Percentiles rank a stretch among this genome's conserved stretches.
phyloP scores from a whole-genome alignment of 2,113 vertebrate species.

The Sarotherodon lohbergeri region DNA sequence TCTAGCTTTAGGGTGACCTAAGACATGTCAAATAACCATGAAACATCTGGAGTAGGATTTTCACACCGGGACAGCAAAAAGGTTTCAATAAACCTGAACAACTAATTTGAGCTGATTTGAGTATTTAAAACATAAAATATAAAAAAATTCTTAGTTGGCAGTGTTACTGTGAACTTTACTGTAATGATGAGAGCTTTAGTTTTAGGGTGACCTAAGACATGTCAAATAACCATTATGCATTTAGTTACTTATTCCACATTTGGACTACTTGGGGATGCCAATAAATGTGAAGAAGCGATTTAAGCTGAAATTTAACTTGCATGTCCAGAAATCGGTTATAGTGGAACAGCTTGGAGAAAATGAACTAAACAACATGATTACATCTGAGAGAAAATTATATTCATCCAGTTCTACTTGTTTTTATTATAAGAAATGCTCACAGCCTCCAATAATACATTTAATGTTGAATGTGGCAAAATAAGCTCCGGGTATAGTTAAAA shows the following conservation, averaged over 20 bases:
- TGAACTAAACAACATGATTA: not conserved
- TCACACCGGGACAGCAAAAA: not conserved
- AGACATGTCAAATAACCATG: not conserved
- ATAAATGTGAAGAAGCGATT: not conserved
- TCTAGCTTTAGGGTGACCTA: slow-evolving; percentile 84
- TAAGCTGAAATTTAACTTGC: not conserved
- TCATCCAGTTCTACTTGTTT: not conserved
- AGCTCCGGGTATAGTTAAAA: not conserved
- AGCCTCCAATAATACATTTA: not conserved
- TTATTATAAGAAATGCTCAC: not conserved
- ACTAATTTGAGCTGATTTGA: not conserved
- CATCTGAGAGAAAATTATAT: not conserved
- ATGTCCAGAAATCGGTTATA: not conserved
- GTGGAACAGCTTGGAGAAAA: not conserved
- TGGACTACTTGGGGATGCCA: not conserved
- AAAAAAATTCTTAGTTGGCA: too few relatives aligned
- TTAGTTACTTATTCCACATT: not conserved
- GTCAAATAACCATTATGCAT: not conserved
- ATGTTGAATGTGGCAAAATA: not conserved
- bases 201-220: slow-evolving; percentile 78
- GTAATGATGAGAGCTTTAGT: slow-evolving; percentile 60
- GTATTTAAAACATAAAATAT: too few relatives aligned
- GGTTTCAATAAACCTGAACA: not conserved
- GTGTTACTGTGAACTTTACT: too few relatives aligned
- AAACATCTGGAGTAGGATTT: not conserved